Evolutionary conservation across 2,113 vertebrate species (phyloP), one percentile per base, ranked within the genome.

Genomic region (Trichomycterus rosablanca): DNA sequence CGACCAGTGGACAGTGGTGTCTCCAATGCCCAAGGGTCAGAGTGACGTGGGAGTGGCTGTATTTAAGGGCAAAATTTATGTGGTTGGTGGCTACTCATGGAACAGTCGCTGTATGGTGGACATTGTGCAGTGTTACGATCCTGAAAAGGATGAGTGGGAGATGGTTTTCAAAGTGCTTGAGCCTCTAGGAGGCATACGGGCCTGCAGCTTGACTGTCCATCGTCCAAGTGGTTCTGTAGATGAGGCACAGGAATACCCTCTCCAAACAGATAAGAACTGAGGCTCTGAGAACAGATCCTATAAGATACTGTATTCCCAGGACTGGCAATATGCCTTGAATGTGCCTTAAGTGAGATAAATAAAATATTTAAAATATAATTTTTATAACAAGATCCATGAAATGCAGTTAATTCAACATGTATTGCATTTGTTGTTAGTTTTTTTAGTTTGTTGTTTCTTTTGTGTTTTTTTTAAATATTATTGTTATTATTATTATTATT

Each of bases 81-180:
- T 90, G 60, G 85, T 89, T 39, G 88, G 88, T 0, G 88, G 88
- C 3, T 90, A 90, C 16, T 89, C 88, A 16, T 90, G 88, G 88
- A 90, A 90, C 82, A 90, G 83, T 75, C 77, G 84, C 1, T 90
- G 88, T 70, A 90, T 89, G 88, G 84, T 90, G 3, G 88, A 89
- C 63, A 79, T 89, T 1, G 88, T 90, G 73, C 88, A 90, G 72
- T 74, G 84, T 11, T 89, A 90, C 2, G 85, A 89, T 23, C 88
- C 88, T 0, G 77, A 86, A 43, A 32, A 15, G 23, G 84, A 90
- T 7, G 71, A 50, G 18, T 90, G 88, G 88, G 81, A 87, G 71
- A 61, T 83, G 39, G 85, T 87, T 1, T 90, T 89, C 40, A 80
- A 87, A 1, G 81, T 90, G 16, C 76, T 88, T 46, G 88, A 90